Conservation (phyloP, 2,113 vertebrate genomes). For the Nansenia antarctica region DNA sequence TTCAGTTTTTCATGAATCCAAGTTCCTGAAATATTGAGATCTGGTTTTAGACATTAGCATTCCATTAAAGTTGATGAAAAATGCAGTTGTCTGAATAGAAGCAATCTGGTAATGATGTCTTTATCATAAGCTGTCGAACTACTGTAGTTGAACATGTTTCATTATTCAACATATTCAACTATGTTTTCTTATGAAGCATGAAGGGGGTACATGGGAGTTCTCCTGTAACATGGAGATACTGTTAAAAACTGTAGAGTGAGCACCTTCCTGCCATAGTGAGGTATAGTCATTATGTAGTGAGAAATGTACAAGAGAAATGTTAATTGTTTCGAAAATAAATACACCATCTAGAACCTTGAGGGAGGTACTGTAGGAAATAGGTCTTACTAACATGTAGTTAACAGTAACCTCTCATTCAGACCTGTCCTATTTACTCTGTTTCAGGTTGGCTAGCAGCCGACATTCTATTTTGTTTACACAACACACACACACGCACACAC, state of each 20-base stretch:
- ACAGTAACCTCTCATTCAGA: slow-evolving; percentile 36
- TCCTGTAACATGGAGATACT: too few relatives aligned
- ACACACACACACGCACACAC: neutral
- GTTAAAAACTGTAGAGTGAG: too few relatives aligned
- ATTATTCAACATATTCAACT: neutral
- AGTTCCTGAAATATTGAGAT: too few relatives aligned
- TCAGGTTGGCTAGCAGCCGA: slow-evolving; percentile 16
- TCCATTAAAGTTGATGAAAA: neutral
- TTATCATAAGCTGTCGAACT: neutral
- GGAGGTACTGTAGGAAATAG: neutral
- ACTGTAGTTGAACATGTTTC: neutral
- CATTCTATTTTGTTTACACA: slow-evolving; percentile 9
- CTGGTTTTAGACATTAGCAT: too few relatives aligned
- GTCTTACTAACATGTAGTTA: slow-evolving; percentile 11
- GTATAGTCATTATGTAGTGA: too few relatives aligned
- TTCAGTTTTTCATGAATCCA: neutral
- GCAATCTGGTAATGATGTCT: neutral
- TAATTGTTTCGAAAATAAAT: neutral
- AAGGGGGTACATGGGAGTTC: too few relatives aligned
- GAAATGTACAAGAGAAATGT: too few relatives aligned
- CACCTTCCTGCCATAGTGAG: too few relatives aligned
- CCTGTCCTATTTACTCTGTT: slow-evolving; percentile 25
- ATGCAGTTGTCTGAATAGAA: neutral
- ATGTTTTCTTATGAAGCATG: too few relatives aligned
- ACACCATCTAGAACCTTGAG: neutral